Base-by-base conservation (phyloP, 2,113 vertebrate species). In the Psilopsiagon aymara region DNA sequence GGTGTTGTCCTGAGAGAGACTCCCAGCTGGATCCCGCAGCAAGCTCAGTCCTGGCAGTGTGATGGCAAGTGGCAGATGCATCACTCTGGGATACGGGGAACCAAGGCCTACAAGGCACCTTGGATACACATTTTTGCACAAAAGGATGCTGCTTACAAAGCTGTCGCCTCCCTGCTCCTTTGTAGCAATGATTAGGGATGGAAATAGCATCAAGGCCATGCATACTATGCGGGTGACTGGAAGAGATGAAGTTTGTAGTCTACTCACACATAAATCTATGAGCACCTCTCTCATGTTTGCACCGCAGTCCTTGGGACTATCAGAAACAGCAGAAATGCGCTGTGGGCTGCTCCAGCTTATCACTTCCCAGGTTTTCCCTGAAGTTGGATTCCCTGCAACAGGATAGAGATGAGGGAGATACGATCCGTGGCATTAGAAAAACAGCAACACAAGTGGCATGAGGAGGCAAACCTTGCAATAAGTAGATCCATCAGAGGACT, bases 121-220 rank as follows among this genome's bases (percentile, higher is more conserved):
- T 49, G 46, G 74, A 78, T 52, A 66, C 20, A 41, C 43, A 74
- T 78, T 78, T 84, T 23, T 70, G 35, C 49, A 46, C 14, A 39
- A 33, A 52, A 20, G 3, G 2, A 55, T 51, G 88, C 39, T 89
- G 57, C 59, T 86, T 86, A 69, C n/a, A 80, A 80, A 79, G 55
- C 82, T 53, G 28, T 73, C 0, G 0, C n/a, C 28, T 89, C 2
- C 0, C 31, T 69, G 44, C 53, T 59, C 57, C 33, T 84, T 87
- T 14, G 2, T 11, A 35, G 16, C 51, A 47, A 25, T 44, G 25
- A 69, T 64, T 37, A 62, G 29, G 53, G 33, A 75, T 51, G 24
- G 49, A 94, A 95, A 74, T 62, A 88, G 44, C 27, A 70, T 27
- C 70, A 79, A 90, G 69, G 70, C 75, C 79, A 39, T 66, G 20